Base-by-base conservation (phyloP, 2,113 vertebrate genomes). In the Gallinago undulata region DNA sequence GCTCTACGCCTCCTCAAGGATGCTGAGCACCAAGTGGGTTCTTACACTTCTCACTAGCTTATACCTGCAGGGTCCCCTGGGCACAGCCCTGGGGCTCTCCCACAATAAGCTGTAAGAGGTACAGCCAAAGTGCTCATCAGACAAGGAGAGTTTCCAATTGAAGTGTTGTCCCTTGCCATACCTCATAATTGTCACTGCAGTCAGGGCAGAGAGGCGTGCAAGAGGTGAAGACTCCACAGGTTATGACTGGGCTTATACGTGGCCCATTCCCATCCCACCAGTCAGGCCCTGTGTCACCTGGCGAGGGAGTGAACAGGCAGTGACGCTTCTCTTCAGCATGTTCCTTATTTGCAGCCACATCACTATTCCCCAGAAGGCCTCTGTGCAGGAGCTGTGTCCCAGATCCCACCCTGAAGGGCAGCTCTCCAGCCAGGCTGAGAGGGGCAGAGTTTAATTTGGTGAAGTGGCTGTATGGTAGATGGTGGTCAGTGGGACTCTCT, bases 291-390 rank as follows among this genome's bases (percentile, higher is more conserved):
- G 12, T 28, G 22, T 48, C 51, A 7, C 30, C 30, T 45, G 41
- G 30, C 0, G 1, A 72, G 51, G 7, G 28, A 74, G 22, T 7
- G 17, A 27, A 19, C 7, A 12, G 12, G 33, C 9, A 23, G 1
- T 31, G 59, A 21, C 2, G 0, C 27, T 75, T 59, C 59, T 81
- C 19, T 19, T 35, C 4, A 33, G 33, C 4, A 0, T 48, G 50
- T 70, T 35, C 35, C 18, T 74, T n/a, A 7, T 47, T 59, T 59
- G 50, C 47, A 62, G 67, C 33, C 19, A 1, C 2, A 3, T 50
- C 50, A 5, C n/a, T 56, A 33, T 66, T 80, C 31, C 39, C 76
- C 57, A 19, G 53, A 24, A 62, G 28, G 24, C 22, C 21, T 69
- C 35, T 72, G 13, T 37, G 28, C 51, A n/a, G 66, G 45, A 76